Conservation (phyloP, 2,113 vertebrate species). For the Hyaena hyaena region DNA sequence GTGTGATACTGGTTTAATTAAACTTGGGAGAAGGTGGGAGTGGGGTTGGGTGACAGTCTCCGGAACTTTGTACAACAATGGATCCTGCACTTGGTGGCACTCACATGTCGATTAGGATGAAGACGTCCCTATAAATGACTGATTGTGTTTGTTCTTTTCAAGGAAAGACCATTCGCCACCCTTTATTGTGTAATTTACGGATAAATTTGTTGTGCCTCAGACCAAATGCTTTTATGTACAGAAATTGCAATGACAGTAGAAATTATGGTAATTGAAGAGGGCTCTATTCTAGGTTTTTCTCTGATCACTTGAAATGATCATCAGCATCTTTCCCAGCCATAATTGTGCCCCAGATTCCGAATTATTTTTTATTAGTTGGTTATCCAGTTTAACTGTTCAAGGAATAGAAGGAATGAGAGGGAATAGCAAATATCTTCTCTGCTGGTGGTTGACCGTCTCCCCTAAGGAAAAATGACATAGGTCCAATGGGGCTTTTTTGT, state of each 20-base stretch:
- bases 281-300: conserved; percentile 66
- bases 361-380: conserved; percentile 69
- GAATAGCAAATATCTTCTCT: neutral
- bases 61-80: conserved; percentile 46
- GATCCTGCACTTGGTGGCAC: conserved; percentile 1
- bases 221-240: conserved; percentile 63
- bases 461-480: neutral
- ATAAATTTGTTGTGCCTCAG: conserved; percentile 65
- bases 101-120: conserved; percentile 34
- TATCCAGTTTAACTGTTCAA: conserved; percentile 53
- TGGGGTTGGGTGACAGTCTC: conserved; percentile 60
- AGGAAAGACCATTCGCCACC: conserved; percentile 51
- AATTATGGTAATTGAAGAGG: conserved; percentile 72
- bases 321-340: neutral
- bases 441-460: neutral
- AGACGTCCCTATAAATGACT: conserved; percentile 24
- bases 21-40: conserved; percentile 69
- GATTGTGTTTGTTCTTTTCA: conserved; percentile 59
- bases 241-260: conserved; percentile 63
- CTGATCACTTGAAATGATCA: conserved; percentile 60
- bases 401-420: neutral
- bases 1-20: conserved; percentile 77
- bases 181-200: conserved; percentile 68
- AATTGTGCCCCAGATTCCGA: conserved; percentile 53
- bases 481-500: fast-evolving